phyloP scores from a whole-genome alignment of 2,113 vertebrate species.

The Saguinus imperator region DNA sequence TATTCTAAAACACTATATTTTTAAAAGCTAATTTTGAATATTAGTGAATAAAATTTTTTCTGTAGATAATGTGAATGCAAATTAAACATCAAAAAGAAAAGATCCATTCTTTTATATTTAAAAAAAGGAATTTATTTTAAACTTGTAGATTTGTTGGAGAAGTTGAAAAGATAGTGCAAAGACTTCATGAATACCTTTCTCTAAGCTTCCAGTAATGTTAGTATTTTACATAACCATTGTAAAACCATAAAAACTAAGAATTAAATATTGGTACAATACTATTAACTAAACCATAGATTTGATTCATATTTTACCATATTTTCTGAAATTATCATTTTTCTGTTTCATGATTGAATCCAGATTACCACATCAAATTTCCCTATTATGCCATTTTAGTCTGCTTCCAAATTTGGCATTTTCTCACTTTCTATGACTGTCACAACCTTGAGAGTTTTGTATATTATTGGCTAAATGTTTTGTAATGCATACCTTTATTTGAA shows the following conservation, averaged over 20 bases:
- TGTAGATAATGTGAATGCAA: not conserved
- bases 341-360: not conserved
- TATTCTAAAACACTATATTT: not conserved
- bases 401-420: no score
- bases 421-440: not conserved
- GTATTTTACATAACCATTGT: not conserved
- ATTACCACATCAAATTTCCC: not conserved
- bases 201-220: not conserved
- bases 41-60: not conserved
- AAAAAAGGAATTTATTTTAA: not conserved
- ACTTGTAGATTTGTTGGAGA: not conserved
- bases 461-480: not conserved
- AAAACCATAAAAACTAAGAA: not conserved
- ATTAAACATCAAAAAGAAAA: not conserved
- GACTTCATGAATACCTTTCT: not conserved
- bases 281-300: not conserved
- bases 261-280: not conserved
- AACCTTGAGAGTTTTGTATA: not conserved
- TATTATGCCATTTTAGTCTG: not conserved
- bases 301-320: not conserved
- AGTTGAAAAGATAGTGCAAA: not conserved
- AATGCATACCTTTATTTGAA: not conserved
- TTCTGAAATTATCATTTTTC: not conserved
- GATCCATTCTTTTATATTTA: not conserved
- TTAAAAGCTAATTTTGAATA: not conserved